Percentiles rank a stretch among this genome's conserved stretches.
Evolutionary conservation across 2,888 invertebrate species (phyloP).

Genomic region (Cerastis rubricosa): DNA sequence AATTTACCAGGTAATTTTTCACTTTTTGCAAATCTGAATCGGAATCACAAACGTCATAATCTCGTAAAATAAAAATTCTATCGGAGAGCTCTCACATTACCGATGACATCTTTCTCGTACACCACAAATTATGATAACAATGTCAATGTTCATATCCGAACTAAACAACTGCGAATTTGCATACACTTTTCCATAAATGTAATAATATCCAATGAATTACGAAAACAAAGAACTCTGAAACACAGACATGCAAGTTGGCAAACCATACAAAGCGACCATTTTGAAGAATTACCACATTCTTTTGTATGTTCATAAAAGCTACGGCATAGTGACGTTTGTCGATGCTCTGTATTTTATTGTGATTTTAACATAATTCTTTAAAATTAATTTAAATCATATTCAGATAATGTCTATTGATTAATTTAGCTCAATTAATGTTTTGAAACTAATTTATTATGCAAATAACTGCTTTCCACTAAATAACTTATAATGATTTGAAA

Average conservation of each 20-base stretch:
- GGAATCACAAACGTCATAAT: slow-evolving; percentile 84
- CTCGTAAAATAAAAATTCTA: slow-evolving; percentile 86
- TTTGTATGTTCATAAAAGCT: slow-evolving; percentile 86
- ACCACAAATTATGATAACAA: slow-evolving; percentile 76
- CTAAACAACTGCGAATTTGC: slow-evolving; percentile 71
- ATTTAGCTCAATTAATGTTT: background rate
- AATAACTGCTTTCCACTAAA: background rate
- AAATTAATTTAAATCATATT: background rate
- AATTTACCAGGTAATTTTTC: slow-evolving; percentile 82
- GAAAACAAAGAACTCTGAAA: slow-evolving; percentile 90
- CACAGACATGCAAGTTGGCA: slow-evolving; percentile 91
- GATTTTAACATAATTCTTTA: slow-evolving; percentile 21
- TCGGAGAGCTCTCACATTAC: slow-evolving; percentile 89
- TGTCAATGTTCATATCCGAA: slow-evolving; percentile 72
- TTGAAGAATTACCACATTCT: slow-evolving; percentile 94
- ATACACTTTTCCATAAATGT: slow-evolving; percentile 74
- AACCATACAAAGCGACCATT: slow-evolving; percentile 93
- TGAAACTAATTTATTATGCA: background rate
- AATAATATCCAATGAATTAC: slow-evolving; percentile 78
- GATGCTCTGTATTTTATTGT: slow-evolving; percentile 61
- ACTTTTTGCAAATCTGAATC: slow-evolving; percentile 80
- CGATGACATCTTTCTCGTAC: slow-evolving; percentile 88
- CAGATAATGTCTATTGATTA: background rate
- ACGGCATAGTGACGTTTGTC: slow-evolving; percentile 78
- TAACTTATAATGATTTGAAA: background rate